phyloP scores from a whole-genome alignment of 2,888 invertebrate genomes.

The Entomobrya proxima region DNA sequence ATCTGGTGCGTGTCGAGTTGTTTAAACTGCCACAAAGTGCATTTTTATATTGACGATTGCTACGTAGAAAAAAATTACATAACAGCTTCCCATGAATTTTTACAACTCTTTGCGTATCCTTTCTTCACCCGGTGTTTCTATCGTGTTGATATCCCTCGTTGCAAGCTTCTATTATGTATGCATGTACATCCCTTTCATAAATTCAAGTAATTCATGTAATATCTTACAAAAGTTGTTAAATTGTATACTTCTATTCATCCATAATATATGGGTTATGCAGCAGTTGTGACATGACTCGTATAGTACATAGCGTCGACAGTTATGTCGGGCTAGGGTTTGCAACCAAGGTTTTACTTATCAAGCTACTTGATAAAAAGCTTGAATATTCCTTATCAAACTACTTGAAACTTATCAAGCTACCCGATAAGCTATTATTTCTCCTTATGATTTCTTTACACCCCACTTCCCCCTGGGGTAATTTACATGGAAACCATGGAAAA shows the following conservation, averaged over 20 bases:
- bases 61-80: neutral
- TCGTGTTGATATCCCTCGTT: neutral
- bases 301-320: conserved; percentile 39
- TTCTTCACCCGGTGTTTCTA: neutral
- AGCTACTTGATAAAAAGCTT: too few species aligned
- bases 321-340: too few species aligned
- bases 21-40: conserved; percentile 34
- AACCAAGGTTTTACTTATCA: too few species aligned
- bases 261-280: conserved; percentile 64
- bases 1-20: conserved; percentile 35
- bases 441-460: too few species aligned
- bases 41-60: neutral
- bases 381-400: too few species aligned
- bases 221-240: conserved; percentile 59
- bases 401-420: too few species aligned
- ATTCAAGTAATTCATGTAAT: conserved; percentile 49
- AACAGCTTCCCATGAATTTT: conserved; percentile 45
- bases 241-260: conserved; percentile 42
- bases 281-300: neutral
- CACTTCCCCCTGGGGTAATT: too few species aligned
- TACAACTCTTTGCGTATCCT: conserved; percentile 4
- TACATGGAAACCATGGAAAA: too few species aligned
- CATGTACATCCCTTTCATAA: conserved; percentile 47
- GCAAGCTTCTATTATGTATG: conserved; percentile 37
- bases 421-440: too few species aligned